These are phyloP conservation scores for Lota lota DNA, from an alignment of 2,113 vertebrate genomes.

Conservation along the genomic window DNA sequence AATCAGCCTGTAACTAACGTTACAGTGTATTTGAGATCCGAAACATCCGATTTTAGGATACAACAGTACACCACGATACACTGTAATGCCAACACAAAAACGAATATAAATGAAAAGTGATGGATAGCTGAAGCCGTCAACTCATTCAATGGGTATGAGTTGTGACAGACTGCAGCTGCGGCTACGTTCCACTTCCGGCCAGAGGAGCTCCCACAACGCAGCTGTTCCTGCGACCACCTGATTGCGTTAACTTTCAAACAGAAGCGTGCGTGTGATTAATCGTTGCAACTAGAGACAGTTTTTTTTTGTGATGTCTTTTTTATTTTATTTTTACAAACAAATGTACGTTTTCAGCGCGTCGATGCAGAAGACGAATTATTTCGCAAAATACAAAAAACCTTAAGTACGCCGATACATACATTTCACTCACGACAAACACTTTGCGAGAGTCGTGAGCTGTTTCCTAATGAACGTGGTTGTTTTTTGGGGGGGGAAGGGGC, in stretches of 20 bases:
- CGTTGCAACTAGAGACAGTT: constrained; percentile 46
- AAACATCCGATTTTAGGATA: too few relatives aligned
- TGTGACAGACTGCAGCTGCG: too few relatives aligned
- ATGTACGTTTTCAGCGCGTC: constrained; percentile 42
- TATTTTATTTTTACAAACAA: constrained; percentile 57
- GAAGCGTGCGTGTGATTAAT: constrained; percentile 48
- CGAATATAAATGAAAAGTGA: background rate
- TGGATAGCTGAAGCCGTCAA: too few relatives aligned
- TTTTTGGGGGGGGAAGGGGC: background rate
- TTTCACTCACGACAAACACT: constrained; percentile 44
- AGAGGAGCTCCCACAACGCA: constrained; percentile 14
- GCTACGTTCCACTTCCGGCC: too few relatives aligned
- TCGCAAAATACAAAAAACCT: background rate
- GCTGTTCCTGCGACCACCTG: constrained; percentile 43
- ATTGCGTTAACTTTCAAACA: constrained; percentile 14
- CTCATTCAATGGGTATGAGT: too few relatives aligned
- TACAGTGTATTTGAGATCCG: too few relatives aligned
- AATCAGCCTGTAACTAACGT: too few relatives aligned
- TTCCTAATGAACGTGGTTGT: constrained; percentile 38
- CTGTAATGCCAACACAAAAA: constrained; percentile 4
- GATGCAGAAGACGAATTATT: constrained; percentile 34
- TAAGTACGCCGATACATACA: constrained; percentile 24
- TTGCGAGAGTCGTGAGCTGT: constrained; percentile 40
- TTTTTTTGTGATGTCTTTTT: constrained; percentile 49
- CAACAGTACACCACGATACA: too few relatives aligned